These are phyloP conservation scores for Tichodroma muraria DNA, from an alignment of 2,113 vertebrate species.

Conservation along the genomic window DNA sequence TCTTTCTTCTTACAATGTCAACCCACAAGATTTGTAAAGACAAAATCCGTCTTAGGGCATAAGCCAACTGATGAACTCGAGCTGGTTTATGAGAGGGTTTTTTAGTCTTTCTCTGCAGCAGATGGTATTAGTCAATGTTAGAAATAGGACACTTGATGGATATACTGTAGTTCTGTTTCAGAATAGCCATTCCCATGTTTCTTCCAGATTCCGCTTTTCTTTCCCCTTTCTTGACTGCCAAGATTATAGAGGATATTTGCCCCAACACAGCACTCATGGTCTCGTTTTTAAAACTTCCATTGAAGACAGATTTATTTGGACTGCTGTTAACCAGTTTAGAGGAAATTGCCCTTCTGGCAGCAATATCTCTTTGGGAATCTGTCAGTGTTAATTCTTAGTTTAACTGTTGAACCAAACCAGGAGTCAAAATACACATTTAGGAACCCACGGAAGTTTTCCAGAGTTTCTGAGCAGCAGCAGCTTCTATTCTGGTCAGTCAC, in stretches of 20 bases:
- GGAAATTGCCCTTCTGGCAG: slow-evolving; percentile 46
- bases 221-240: not conserved
- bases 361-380: slow-evolving; percentile 17
- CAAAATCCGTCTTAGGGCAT: not conserved
- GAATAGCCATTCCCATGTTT: not conserved
- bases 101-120: not conserved
- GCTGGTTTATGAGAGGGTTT: not conserved
- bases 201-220: not conserved
- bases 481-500: not conserved
- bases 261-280: not conserved
- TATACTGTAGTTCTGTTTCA: not conserved
- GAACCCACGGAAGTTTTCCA: not conserved
- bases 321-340: slow-evolving; percentile 29
- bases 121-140: not conserved
- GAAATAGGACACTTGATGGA: not conserved
- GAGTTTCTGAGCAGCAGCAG: not conserved
- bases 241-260: not conserved
- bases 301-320: slow-evolving; percentile 19
- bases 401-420: slow-evolving; percentile 37
- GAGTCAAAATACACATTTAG: slow-evolving; percentile 18
- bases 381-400: slow-evolving; percentile 14
- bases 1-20: not conserved
- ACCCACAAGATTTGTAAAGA: not conserved
- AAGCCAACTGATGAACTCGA: not conserved
- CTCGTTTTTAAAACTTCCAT: slow-evolving; percentile 21